Conservation (phyloP, 2,888 invertebrate species). For the Tortrix viridana region DNA sequence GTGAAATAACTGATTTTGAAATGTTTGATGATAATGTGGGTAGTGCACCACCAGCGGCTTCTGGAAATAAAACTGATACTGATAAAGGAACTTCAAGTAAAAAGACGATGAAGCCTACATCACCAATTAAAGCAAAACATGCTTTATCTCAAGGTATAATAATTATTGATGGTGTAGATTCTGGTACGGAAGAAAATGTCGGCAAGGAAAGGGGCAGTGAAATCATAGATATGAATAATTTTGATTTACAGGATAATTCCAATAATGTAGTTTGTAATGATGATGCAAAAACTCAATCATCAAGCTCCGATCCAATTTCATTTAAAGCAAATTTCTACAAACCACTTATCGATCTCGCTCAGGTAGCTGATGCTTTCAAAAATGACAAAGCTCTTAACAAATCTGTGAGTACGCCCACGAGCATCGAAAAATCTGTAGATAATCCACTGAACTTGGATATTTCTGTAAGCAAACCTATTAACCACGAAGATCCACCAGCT, state of each 20-base stretch:
- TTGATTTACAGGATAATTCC: constrained; percentile 30
- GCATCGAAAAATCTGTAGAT: neutral
- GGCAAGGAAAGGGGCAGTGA: neutral
- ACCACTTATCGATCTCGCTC: constrained; percentile 45
- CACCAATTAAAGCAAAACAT: constrained; percentile 6
- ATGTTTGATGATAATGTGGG: constrained; percentile 48
- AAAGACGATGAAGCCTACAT: constrained; percentile 31
- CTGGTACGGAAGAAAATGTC: neutral
- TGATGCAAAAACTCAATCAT: neutral
- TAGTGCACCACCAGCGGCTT: constrained; percentile 10
- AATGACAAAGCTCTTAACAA: constrained; percentile 15
- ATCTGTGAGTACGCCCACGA: neutral
- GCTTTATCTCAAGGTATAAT: constrained; percentile 18
- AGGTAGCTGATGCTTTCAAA: constrained; percentile 13
- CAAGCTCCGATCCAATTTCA: constrained; percentile 17
- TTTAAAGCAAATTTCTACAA: constrained; percentile 67
- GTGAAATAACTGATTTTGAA: constrained; percentile 61
- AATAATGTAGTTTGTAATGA: constrained; percentile 6
- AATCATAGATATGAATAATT: constrained; percentile 28
- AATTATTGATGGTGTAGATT: constrained; percentile 13
- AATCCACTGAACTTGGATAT: neutral
- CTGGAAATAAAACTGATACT: constrained; percentile 25
- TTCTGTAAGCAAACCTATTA: neutral
- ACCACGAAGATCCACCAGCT: neutral
- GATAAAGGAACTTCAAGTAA: constrained; percentile 25